Evolutionary conservation across 2,797 vertebrate species (phyloP).

Genomic region (Novumbra hubbsi): DNA sequence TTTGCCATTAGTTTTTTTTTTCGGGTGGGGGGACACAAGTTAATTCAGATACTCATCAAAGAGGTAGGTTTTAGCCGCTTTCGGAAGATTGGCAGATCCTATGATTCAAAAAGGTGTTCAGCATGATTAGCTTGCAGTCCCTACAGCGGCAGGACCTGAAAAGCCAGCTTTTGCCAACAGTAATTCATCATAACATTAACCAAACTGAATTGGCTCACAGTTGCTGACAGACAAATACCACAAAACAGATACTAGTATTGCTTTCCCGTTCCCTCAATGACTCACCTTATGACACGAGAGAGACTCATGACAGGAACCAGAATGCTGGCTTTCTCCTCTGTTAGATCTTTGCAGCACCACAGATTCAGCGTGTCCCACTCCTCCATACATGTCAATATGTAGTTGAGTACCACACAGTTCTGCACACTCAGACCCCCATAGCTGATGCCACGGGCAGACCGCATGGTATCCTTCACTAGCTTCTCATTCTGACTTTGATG

Average conservation of each 20-base stretch:
- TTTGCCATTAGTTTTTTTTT: too few species aligned
- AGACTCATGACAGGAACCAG: conserved; percentile 55
- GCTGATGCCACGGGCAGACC: conserved; percentile 30
- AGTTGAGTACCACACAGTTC: conserved; percentile 61
- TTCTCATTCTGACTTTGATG: conserved; percentile 65
- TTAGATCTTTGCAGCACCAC: conserved; percentile 34
- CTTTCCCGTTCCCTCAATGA: not conserved
- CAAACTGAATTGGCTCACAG: not conserved
- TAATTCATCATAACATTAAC: not conserved
- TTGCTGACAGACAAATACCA: not conserved
- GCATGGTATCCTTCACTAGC: conserved; percentile 57
- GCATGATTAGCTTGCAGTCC: not conserved
- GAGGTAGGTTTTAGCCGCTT: too few species aligned
- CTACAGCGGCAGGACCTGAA: not conserved
- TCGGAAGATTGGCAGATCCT: too few species aligned
- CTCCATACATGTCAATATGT: conserved; percentile 52
- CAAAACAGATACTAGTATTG: not conserved
- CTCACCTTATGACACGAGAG: conserved; percentile 63
- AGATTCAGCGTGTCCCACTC: conserved; percentile 59
- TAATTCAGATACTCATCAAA: too few species aligned
- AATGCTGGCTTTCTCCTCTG: conserved; percentile 42
- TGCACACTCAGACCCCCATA: conserved; percentile 46
- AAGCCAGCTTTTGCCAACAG: not conserved
- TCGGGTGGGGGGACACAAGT: too few species aligned
- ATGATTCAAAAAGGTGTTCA: not conserved